Percentiles rank a stretch among this genome's conserved stretches.
Evolutionary conservation across 2,888 invertebrate genomes (phyloP).

Genomic region (Erebia epiphron): DNA sequence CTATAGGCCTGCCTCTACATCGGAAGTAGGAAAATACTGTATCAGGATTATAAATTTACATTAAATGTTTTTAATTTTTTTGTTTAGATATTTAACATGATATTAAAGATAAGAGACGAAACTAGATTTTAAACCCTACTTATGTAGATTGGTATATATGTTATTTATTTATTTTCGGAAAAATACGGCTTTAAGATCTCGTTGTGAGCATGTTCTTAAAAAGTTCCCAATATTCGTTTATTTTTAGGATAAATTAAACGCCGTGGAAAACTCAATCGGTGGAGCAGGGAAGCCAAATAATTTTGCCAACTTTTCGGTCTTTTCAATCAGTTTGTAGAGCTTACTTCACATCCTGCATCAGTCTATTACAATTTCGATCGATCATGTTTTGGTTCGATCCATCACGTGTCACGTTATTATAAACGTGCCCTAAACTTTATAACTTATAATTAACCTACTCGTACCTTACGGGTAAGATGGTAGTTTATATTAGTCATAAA

Average conservation of each 20-base stretch:
- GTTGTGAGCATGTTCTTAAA: too few relatives aligned
- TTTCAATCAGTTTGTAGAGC: slow-evolving; percentile 12
- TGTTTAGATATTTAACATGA: too few relatives aligned
- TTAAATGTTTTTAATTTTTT: not conserved
- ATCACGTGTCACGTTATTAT: not conserved
- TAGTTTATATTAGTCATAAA: too few relatives aligned
- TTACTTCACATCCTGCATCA: slow-evolving; percentile 1
- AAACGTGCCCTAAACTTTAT: too few relatives aligned
- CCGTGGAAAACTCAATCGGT: not conserved
- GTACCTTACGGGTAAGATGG: too few relatives aligned
- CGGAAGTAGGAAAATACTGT: not conserved
- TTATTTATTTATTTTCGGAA: too few relatives aligned
- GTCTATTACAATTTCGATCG: not conserved
- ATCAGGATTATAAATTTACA: not conserved
- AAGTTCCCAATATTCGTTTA: too few relatives aligned
- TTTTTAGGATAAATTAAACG: not conserved
- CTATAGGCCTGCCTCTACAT: not conserved
- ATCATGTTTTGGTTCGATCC: not conserved
- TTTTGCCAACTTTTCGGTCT: slow-evolving; percentile 9
- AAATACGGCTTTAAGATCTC: too few relatives aligned
- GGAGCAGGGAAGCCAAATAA: not conserved
- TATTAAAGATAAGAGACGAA: too few relatives aligned
- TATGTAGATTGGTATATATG: too few relatives aligned
- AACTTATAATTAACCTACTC: too few relatives aligned
- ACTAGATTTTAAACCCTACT: too few relatives aligned